Base-by-base conservation (phyloP, 1,140 invertebrate genomes). In the Melanaphis sacchari region DNA sequence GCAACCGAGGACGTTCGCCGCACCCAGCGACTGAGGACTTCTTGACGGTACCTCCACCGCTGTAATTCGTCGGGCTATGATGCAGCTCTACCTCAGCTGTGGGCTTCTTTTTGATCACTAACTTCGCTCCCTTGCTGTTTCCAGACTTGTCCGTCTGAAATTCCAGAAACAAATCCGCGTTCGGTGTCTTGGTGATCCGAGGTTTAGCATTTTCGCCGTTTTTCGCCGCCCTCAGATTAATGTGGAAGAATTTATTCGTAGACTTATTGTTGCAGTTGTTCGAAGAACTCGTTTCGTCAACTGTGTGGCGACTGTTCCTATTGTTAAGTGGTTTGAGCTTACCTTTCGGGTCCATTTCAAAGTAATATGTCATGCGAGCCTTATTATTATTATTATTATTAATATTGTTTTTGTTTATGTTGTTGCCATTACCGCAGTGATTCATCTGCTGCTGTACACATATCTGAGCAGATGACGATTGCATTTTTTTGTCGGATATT, bases 1-100 rank as follows among this genome's bases (percentile, higher is more conserved):
- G 94, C 1, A 94, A 89, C 38, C 93, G 91, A 41, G 93, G 49
- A 46, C 94, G 85, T 31, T 90, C 94, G 66, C 66, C 93, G n/a
- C 88, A 38, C 0, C 89, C 89, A 43, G 22, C 38, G 9, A 8
- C n/a, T 3, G 76, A 76, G 15, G n/a, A 43, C 22, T 43, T 40
- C 81, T 93, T 81, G 9, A 5, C 6, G 1, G n/a, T n/a, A 76
- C 36, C 24, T 31, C 52, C 9, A 38, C 46, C 43, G 21, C 22
- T 9, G 3, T 24, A 9, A 8, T 38, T 9, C 22, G 31, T 46
- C 21, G 66, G 38, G 9, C 40, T 82, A 21, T 38, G 76, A 38
- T 82, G 36, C 76, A 38, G 7, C n/a, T 82, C 76, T 22, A 9
- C 89, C 2, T 21, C 38, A 0, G 31, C 49, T 18, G 91, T 18